A percentile compares a stretch with the other conserved stretches of the same genome.
These are phyloP conservation scores for Anhinga rufa DNA, from an alignment of 2,113 vertebrate genomes.

Conservation along the genomic window DNA sequence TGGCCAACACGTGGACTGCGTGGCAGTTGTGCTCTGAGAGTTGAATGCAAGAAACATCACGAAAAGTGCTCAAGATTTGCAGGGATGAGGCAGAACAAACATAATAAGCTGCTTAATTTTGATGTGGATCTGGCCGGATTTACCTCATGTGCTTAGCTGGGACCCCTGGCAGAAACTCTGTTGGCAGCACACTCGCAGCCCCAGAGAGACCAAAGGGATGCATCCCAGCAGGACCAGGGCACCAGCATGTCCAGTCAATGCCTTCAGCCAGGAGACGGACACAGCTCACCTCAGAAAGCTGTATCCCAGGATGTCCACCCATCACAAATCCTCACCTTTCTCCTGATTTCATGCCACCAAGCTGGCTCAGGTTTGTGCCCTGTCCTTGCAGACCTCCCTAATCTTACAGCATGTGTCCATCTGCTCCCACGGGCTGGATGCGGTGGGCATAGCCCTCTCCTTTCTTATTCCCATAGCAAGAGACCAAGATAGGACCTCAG, in stretches of 20 bases:
- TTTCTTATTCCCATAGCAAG: neutral
- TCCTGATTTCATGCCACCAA: neutral
- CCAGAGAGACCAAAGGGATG: neutral
- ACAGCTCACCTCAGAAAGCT: neutral
- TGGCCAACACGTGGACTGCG: neutral
- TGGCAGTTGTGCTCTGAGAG: neutral
- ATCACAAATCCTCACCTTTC: neutral
- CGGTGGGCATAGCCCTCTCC: neutral
- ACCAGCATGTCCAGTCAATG: neutral
- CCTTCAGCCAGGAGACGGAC: neutral
- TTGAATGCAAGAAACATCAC: neutral
- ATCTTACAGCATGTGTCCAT: neutral
- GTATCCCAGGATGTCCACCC: neutral
- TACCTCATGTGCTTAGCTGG: neutral
- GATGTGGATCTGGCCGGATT: neutral
- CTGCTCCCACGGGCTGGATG: neutral
- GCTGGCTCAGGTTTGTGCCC: neutral
- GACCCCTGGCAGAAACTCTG: neutral
- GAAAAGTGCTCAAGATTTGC: neutral
- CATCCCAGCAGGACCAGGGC: neutral
- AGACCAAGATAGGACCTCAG: neutral
- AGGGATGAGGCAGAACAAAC: neutral
- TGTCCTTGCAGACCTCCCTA: neutral
- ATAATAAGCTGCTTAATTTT: neutral
- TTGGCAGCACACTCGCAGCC: neutral